phyloP scores from a whole-genome alignment of 2,113 vertebrate genomes.

The Brienomyrus longianalis region DNA sequence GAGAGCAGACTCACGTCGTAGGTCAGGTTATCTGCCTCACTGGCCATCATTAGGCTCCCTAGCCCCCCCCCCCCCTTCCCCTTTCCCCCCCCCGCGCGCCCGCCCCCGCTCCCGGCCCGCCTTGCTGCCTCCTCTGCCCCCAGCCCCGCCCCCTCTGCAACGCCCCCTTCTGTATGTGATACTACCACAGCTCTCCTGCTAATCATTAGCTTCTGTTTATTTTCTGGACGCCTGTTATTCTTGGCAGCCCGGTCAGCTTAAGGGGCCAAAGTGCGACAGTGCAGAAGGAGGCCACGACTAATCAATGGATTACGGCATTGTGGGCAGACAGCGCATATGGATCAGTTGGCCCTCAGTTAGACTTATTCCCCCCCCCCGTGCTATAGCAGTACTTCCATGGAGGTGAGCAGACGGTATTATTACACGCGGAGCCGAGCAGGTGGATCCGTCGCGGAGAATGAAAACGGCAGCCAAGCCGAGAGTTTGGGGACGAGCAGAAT shows the following conservation, averaged over 20 bases:
- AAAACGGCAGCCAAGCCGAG: not conserved
- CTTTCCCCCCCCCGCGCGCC: no score
- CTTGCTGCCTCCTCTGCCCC: no score
- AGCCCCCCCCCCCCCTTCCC: no score
- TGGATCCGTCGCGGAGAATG: not conserved
- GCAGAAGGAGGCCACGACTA: not conserved
- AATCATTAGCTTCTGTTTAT: not conserved
- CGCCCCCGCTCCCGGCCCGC: no score
- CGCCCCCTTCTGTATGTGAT: not conserved
- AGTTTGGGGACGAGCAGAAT: not conserved
- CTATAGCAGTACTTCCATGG: not conserved
- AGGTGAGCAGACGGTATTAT: not conserved
- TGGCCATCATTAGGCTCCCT: conserved; percentile 69
- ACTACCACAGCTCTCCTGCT: not conserved
- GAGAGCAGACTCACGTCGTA: conserved; percentile 90
- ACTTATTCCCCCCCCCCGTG: not conserved
- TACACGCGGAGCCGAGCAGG: not conserved
- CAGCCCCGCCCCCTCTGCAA: not conserved
- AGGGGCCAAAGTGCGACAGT: not conserved
- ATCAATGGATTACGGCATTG: not conserved
- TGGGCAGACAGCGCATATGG: not conserved
- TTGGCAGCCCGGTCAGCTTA: not conserved
- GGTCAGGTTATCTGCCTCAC: conserved; percentile 85
- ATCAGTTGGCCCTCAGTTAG: not conserved
- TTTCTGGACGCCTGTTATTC: not conserved